These are phyloP conservation scores for Lymantria monacha DNA, from an alignment of 2,888 invertebrate species.

Conservation along the genomic window DNA sequence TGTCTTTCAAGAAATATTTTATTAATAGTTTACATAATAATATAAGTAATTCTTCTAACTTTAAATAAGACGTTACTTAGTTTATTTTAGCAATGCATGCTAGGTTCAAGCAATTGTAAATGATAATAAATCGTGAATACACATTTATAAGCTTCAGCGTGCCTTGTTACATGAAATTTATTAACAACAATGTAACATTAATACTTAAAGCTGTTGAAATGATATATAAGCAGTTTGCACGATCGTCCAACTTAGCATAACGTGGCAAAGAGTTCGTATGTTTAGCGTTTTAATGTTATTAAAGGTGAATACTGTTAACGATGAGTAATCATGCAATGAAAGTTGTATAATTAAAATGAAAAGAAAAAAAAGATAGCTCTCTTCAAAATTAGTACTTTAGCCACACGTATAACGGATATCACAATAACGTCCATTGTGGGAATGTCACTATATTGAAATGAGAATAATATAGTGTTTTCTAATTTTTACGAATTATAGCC, in stretches of 20 bases:
- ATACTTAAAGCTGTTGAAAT: slow-evolving; percentile 46
- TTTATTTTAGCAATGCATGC: slow-evolving; percentile 3
- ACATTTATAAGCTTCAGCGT: slow-evolving; percentile 38
- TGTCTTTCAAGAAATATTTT: too few relatives aligned
- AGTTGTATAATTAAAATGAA: background rate
- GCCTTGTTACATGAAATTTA: slow-evolving; percentile 40
- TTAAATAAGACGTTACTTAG: slow-evolving; percentile 4
- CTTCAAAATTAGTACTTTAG: too few relatives aligned
- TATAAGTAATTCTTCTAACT: background rate
- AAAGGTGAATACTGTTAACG: background rate
- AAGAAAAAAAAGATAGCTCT: too few relatives aligned
- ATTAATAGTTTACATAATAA: too few relatives aligned
- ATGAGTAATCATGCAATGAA: slow-evolving; percentile 1
- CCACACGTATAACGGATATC: too few relatives aligned
- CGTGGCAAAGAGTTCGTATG: background rate
- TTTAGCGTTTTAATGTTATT: slow-evolving; percentile 2
- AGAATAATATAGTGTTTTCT: too few relatives aligned
- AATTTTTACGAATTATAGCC: too few relatives aligned
- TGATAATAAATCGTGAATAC: slow-evolving; percentile 19
- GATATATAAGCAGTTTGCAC: slow-evolving; percentile 56
- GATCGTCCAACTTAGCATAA: slow-evolving; percentile 27
- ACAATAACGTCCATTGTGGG: too few relatives aligned
- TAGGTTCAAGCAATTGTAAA: slow-evolving; percentile 19
- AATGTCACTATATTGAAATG: too few relatives aligned
- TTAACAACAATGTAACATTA: slow-evolving; percentile 42